phyloP scores from a whole-genome alignment of 2,113 vertebrate species.

The Tragulus kanchil region DNA sequence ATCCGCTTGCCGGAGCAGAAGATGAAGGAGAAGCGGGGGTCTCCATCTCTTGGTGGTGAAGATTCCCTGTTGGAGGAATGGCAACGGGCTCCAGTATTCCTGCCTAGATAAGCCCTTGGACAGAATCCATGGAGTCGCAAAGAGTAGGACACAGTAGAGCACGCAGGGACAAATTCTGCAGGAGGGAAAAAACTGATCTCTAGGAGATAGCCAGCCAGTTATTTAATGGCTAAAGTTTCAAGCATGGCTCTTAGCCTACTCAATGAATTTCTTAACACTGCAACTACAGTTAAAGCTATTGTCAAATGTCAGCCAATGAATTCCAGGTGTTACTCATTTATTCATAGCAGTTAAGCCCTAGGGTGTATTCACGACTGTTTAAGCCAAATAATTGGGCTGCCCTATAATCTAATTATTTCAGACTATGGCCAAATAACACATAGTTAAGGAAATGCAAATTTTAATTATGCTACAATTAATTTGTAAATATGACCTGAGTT shows the following conservation, averaged over 20 bases:
- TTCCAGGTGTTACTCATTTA: conserved; percentile 48
- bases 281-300: conserved; percentile 9
- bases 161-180: neutral
- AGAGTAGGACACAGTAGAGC: neutral
- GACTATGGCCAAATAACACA: neutral
- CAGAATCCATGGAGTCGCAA: neutral
- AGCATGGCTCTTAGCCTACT: neutral
- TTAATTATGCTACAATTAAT: conserved; percentile 29
- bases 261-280: neutral
- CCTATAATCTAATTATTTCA: conserved; percentile 67
- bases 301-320: conserved; percentile 6
- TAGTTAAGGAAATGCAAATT: conserved; percentile 52
- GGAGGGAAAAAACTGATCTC: neutral
- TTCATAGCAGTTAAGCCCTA: conserved; percentile 51
- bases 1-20: neutral
- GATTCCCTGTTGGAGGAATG: neutral
- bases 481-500: neutral
- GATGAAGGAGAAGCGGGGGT: neutral
- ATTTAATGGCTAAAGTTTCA: conserved; percentile 4
- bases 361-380: conserved; percentile 2
- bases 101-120: neutral
- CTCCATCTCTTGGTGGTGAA: neutral
- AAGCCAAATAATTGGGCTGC: conserved; percentile 43
- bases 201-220: neutral
- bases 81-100: neutral